Evolutionary conservation across 2,113 vertebrate genomes (phyloP).

Genomic region (Gnathonemus longibarbis): DNA sequence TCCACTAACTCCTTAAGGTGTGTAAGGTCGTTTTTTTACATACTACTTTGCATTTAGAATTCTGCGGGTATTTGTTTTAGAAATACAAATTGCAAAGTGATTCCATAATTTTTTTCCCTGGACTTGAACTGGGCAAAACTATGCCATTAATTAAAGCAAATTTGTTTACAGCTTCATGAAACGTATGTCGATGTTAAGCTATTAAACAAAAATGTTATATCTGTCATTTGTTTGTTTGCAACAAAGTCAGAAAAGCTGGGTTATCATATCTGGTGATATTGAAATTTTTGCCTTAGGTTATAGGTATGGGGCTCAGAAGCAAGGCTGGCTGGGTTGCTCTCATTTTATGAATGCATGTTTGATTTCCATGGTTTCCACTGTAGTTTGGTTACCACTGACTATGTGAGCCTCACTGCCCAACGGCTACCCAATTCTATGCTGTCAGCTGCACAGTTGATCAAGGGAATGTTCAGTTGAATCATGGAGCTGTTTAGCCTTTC

Average conservation of each 20-base stretch:
- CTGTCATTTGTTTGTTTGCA: not conserved
- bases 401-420: not conserved
- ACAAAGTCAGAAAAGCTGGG: not conserved
- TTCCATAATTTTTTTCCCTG: not conserved
- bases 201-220: not conserved
- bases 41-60: not conserved
- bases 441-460: not conserved
- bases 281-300: not conserved
- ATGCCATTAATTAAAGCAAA: not conserved
- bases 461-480: not conserved
- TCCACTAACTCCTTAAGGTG: not conserved
- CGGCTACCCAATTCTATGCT: not conserved
- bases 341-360: not conserved
- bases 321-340: not conserved
- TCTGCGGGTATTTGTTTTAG: not conserved
- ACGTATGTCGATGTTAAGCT: not conserved
- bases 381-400: not conserved
- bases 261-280: not conserved
- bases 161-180: no score
- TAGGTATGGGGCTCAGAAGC: not conserved
- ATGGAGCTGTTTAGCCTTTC: not conserved
- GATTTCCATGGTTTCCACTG: not conserved
- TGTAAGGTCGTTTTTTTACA: not conserved
- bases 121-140: not conserved
- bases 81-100: not conserved